phyloP scores from a whole-genome alignment of 1,140 invertebrate genomes.

The Pinna nobilis region DNA sequence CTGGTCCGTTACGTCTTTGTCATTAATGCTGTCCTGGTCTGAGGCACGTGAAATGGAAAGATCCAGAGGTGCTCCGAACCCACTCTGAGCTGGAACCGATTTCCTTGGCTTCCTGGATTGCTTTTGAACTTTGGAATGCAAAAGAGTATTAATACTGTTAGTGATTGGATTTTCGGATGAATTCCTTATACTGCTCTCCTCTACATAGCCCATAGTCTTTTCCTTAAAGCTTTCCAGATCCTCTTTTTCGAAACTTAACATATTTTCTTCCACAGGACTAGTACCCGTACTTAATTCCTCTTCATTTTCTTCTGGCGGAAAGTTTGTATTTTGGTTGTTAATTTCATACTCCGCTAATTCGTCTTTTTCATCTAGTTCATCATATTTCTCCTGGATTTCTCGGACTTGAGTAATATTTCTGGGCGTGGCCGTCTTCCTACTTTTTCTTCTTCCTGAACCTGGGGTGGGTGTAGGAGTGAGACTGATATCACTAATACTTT shows the following conservation, averaged over 20 bases:
- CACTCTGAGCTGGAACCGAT: constrained; percentile 4
- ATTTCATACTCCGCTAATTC: constrained; percentile 59
- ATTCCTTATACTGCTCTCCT: neutral
- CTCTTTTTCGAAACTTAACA: neutral
- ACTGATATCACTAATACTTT: too few species aligned
- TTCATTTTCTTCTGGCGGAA: constrained; percentile 47
- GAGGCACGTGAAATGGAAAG: constrained; percentile 41
- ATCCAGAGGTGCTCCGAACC: constrained; percentile 41
- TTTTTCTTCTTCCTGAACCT: constrained; percentile 43
- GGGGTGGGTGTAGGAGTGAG: too few species aligned
- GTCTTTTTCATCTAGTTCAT: constrained; percentile 50
- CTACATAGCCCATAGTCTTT: neutral
- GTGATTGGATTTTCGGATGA: constrained; percentile 5
- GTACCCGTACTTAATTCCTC: too few species aligned
- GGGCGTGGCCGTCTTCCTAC: constrained; percentile 52
- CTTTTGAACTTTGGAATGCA: constrained; percentile 7
- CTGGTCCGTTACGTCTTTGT: neutral
- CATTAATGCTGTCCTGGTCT: neutral
- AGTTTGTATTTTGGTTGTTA: constrained; percentile 61
- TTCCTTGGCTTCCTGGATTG: constrained; percentile 34
- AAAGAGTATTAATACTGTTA: constrained; percentile 6
- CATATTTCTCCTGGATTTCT: constrained; percentile 44
- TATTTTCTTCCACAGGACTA: constrained; percentile 21
- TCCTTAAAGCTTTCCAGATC: constrained; percentile 3
- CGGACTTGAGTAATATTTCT: constrained; percentile 55